Base-by-base conservation (phyloP, 2,888 invertebrate species). In the Hirtodrosophila histrioides region DNA sequence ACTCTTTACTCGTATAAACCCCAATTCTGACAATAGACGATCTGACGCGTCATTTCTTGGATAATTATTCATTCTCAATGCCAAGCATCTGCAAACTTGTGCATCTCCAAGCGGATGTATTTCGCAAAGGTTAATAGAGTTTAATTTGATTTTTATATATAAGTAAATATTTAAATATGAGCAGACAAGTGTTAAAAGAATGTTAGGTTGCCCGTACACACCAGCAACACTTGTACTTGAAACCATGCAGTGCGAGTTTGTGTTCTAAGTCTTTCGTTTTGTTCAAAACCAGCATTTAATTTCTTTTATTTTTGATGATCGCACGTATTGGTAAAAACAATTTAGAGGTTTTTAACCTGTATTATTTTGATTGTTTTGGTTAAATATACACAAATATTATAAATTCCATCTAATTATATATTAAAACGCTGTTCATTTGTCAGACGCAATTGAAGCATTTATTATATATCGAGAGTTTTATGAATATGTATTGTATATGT, bases 51-150 rank as follows among this genome's bases (percentile, higher is more conserved):
- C 27, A 24, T 56, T 48, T 36, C 23, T 36, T 24, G 39, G 27
- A 31, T 69, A 58, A 69, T 74, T 56, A 69, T 49, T 65, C 48
- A 69, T 56, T 56, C 53, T 74, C 74, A 74, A 69, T 74, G 73
- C 29, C 62, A 36, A 39, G 10, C 11, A 54, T 61, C 64, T 57
- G 46, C 44, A 61, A 31, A 44, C 46, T 35, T 73, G 41, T 55
- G 60, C 60, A 73, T 40, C 50, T 11, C 9, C 44, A 55, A 49
- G 55, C 74, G 74, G 65, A 74, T 69, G 58, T 69, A 24, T 60
- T 45, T 51, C 2, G 39, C 23, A 58, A 43, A 69, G 74, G 64
- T 69, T 68, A 64, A 61, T 33, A 24, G 9, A 54, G 29, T 37
- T 53, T 33, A 7, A 10, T 43, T 11, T 43, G 4, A 4, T 27